A percentile compares a stretch with the other conserved stretches of the same genome.
These are phyloP conservation scores for Steinernema hermaphroditum DNA, from an alignment of 2,888 invertebrate species.

Conservation along the genomic window DNA sequence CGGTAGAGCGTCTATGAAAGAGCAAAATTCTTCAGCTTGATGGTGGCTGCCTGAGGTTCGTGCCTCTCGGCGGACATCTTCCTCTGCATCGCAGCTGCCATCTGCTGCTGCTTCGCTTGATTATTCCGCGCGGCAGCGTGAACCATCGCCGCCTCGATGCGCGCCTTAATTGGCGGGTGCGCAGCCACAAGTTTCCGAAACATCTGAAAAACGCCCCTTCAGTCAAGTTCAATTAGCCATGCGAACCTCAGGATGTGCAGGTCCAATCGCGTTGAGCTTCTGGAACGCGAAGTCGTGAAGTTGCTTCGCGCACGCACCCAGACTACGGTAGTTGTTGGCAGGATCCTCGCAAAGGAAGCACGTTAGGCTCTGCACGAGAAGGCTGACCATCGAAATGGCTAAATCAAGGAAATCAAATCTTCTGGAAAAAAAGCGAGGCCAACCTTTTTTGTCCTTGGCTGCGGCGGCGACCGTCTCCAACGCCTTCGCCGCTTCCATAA, in stretches of 20 bases:
- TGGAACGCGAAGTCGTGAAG: slow-evolving; percentile 84
- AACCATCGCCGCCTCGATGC: slow-evolving; percentile 81
- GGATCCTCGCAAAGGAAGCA: slow-evolving; percentile 77
- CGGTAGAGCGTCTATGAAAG: not conserved
- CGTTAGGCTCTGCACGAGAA: slow-evolving; percentile 86
- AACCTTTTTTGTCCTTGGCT: slow-evolving; percentile 26
- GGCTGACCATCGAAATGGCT: slow-evolving; percentile 86
- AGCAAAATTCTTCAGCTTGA: slow-evolving; percentile 12
- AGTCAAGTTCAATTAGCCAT: not conserved
- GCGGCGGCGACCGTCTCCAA: not conserved
- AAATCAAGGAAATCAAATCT: slow-evolving; percentile 44
- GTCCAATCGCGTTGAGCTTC: slow-evolving; percentile 84
- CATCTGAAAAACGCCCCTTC: not conserved
- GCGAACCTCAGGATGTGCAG: slow-evolving; percentile 50
- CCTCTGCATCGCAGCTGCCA: slow-evolving; percentile 1
- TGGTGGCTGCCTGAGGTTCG: slow-evolving; percentile 29
- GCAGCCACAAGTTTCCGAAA: slow-evolving; percentile 76
- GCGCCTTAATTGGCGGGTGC: slow-evolving; percentile 78
- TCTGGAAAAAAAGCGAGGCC: not conserved
- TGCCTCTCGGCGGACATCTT: slow-evolving; percentile 27
- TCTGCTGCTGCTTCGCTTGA: slow-evolving; percentile 20
- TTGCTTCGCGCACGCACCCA: slow-evolving; percentile 69
- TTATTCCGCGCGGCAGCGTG: slow-evolving; percentile 44
- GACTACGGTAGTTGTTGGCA: slow-evolving; percentile 64
- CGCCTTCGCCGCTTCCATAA: slow-evolving; percentile 8